Percentiles rank a stretch among this genome's conserved stretches.
Evolutionary conservation across 2,797 vertebrate genomes (phyloP).

Genomic region (Alfaro cultratus): DNA sequence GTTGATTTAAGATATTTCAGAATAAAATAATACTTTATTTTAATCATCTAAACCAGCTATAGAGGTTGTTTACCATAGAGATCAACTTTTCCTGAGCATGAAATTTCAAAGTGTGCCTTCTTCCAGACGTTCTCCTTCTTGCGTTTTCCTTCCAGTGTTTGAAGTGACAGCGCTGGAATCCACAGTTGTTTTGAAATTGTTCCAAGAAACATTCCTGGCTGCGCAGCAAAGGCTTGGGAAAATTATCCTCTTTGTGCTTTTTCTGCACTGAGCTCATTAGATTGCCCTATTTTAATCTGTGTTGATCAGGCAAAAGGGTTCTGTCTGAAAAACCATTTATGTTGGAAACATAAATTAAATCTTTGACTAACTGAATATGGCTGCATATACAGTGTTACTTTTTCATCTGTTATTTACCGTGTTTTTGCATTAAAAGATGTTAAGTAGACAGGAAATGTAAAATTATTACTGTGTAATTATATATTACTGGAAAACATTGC

Average conservation of each 20-base stretch:
- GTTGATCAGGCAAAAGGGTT: not conserved
- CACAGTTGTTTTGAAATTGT: not conserved
- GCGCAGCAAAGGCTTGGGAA: not conserved
- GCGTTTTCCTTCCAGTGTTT: not conserved
- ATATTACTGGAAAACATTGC: too few species aligned
- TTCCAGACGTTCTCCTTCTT: not conserved
- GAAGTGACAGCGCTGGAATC: not conserved
- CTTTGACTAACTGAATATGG: not conserved
- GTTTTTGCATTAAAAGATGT: too few species aligned
- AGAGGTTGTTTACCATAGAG: not conserved
- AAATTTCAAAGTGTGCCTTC: not conserved
- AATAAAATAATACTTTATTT: not conserved
- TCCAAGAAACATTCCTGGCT: not conserved
- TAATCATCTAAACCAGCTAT: not conserved
- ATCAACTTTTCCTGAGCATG: not conserved
- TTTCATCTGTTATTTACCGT: not conserved
- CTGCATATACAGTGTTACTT: not conserved
- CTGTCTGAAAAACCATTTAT: not conserved
- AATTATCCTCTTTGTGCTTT: constrained; percentile 1
- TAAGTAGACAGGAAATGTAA: too few species aligned
- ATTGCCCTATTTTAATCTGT: not conserved
- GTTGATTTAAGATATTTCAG: not conserved
- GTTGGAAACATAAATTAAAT: not conserved
- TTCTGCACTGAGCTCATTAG: not conserved
- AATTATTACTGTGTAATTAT: too few species aligned